These are phyloP conservation scores for Capreolus pygargus DNA, from an alignment of 2,113 vertebrate species.

Conservation along the genomic window DNA sequence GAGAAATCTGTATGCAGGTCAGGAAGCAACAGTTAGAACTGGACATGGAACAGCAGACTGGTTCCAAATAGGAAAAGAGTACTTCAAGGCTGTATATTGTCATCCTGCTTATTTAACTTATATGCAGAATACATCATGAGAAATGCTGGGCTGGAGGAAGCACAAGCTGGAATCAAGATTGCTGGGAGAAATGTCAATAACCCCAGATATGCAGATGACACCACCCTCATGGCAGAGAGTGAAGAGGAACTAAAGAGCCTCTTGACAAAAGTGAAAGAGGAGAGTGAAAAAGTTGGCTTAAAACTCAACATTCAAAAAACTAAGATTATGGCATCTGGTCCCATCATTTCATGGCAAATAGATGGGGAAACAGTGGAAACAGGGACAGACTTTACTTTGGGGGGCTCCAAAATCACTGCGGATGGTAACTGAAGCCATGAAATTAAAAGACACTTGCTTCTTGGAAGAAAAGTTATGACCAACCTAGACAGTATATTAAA, in stretches of 20 bases:
- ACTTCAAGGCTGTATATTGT: neutral
- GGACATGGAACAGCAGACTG: neutral
- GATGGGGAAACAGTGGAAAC: neutral
- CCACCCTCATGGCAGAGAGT: neutral
- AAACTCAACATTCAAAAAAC: neutral
- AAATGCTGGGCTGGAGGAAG: neutral
- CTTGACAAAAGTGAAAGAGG: neutral
- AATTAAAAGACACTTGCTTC: neutral
- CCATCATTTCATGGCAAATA: neutral
- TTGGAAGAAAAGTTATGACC: neutral
- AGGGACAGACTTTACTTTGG: neutral
- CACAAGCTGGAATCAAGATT: neutral
- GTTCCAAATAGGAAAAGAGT: neutral
- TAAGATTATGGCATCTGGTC: neutral
- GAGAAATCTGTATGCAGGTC: neutral
- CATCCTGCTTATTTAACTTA: neutral
- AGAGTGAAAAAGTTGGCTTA: neutral
- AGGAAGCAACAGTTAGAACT: neutral
- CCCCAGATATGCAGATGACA: neutral
- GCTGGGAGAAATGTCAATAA: neutral
- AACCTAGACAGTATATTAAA: neutral
- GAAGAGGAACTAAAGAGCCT: neutral
- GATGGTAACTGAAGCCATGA: neutral
- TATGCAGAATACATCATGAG: neutral
- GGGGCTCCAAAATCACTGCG: neutral